Percentiles rank a stretch among this genome's conserved stretches.
phyloP scores from a whole-genome alignment of 2,888 invertebrate genomes.

The Protula sp. region DNA sequence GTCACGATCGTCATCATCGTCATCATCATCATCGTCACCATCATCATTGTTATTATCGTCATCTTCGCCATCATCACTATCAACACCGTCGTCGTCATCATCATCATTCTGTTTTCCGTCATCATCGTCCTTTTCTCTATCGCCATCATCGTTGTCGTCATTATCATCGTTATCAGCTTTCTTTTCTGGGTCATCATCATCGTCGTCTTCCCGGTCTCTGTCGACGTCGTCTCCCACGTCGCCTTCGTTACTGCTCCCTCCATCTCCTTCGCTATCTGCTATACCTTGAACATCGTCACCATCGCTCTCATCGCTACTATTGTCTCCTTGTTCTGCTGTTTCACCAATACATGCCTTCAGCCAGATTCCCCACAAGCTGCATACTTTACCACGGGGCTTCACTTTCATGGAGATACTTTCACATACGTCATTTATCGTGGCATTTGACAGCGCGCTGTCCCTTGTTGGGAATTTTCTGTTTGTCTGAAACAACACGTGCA shows the following conservation, averaged over 20 bases:
- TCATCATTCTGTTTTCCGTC: background rate
- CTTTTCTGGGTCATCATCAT: background rate
- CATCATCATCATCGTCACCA: background rate
- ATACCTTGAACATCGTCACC: no score
- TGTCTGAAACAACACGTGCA: no score
- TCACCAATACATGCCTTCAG: no score
- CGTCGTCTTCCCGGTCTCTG: background rate
- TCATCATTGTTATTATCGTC: background rate
- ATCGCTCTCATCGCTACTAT: no score
- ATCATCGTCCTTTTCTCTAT: background rate
- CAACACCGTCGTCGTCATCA: background rate
- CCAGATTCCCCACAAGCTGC: no score
- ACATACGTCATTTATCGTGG: no score
- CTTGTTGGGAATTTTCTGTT: no score
- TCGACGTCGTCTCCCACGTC: slow-evolving; percentile 2
- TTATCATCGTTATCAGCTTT: background rate
- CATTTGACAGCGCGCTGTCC: no score
- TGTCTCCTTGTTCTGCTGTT: no score
- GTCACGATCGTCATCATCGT: background rate
- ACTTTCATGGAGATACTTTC: no score
- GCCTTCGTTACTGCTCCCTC: background rate
- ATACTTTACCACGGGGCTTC: no score
- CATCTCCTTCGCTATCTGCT: background rate
- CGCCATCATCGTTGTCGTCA: background rate
- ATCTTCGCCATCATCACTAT: no score